Percentiles rank a stretch among this genome's conserved stretches.
Conservation (phyloP, 2,888 invertebrate genomes). For the Crematogaster levior region DNA sequence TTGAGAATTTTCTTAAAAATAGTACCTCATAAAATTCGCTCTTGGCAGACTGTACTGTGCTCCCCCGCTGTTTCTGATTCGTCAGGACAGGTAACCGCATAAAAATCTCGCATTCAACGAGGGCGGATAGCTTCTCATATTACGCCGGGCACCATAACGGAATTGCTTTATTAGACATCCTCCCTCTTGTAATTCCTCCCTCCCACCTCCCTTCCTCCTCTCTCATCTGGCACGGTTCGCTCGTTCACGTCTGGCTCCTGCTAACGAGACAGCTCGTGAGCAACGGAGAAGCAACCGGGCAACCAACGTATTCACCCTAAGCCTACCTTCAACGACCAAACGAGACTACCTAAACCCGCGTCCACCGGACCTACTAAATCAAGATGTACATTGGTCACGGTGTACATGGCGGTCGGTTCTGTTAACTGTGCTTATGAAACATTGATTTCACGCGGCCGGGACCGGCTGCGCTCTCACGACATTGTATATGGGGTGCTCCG, state of each 20-base stretch:
- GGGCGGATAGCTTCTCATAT: conserved; percentile 84
- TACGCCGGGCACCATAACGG: conserved; percentile 83
- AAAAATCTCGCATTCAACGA: conserved; percentile 79
- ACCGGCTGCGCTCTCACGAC: conserved; percentile 76
- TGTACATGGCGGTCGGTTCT: conserved; percentile 81
- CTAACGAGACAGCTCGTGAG: conserved; percentile 84
- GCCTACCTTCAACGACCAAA: conserved; percentile 75
- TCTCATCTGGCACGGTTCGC: conserved; percentile 65
- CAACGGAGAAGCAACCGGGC: conserved; percentile 70
- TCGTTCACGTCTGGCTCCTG: conserved; percentile 73
- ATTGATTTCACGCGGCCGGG: conserved; percentile 85
- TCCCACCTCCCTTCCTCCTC: conserved; percentile 40
- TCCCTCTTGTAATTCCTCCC: conserved; percentile 53
- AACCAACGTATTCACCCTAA: conserved; percentile 72
- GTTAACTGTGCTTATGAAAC: conserved; percentile 85
- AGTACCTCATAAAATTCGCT: conserved; percentile 65
- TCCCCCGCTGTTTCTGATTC: conserved; percentile 50
- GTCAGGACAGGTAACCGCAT: conserved; percentile 75
- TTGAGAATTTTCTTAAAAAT: conserved; percentile 70
- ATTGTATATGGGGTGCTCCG: conserved; percentile 75
- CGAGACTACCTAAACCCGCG: conserved; percentile 78
- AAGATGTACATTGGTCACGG: conserved; percentile 86
- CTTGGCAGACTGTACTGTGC: conserved; percentile 60
- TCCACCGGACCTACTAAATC: conserved; percentile 84
- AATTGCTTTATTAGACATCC: conserved; percentile 84